These are phyloP conservation scores for Rhamphomyia laevipes DNA, from an alignment of 2,888 invertebrate genomes.

Conservation along the genomic window DNA sequence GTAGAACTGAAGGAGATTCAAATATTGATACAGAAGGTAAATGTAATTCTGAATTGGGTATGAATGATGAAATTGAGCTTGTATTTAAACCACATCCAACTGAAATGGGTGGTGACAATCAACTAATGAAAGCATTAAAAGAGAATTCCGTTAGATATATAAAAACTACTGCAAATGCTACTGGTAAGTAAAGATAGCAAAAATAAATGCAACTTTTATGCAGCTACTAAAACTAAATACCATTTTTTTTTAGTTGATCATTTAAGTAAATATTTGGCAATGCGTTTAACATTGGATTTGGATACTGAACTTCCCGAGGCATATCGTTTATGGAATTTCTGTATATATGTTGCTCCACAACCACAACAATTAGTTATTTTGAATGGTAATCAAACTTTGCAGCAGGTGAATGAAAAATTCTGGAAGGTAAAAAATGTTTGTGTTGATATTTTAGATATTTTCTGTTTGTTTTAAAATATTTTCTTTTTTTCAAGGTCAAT, in stretches of 20 bases:
- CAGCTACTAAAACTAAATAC: neutral
- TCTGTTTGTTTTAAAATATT: no score
- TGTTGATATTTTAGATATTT: no score
- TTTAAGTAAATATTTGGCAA: slow-evolving; percentile 87
- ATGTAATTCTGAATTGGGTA: slow-evolving; percentile 60
- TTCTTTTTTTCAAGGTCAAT: no score
- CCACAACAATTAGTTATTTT: no score
- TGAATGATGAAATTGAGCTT: slow-evolving; percentile 84
- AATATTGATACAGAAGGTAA: slow-evolving; percentile 75
- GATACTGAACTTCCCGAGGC: no score
- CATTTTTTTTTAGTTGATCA: slow-evolving; percentile 68
- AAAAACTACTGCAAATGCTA: slow-evolving; percentile 94
- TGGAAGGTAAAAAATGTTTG: no score
- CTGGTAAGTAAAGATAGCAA: slow-evolving; percentile 46
- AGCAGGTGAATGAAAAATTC: no score
- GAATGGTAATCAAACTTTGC: no score
- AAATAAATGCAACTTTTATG: no score
- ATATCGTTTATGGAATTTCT: slow-evolving; percentile 71
- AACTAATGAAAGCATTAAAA: slow-evolving; percentile 67
- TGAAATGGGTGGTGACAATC: slow-evolving; percentile 78
- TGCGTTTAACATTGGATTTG: slow-evolving; percentile 75
- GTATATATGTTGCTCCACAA: no score
- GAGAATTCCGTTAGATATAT: slow-evolving; percentile 84
- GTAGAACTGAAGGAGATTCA: slow-evolving; percentile 65
- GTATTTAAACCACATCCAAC: slow-evolving; percentile 95